Evolutionary conservation across 2,797 vertebrate genomes (phyloP).

Genomic region (Danio tinwini): DNA sequence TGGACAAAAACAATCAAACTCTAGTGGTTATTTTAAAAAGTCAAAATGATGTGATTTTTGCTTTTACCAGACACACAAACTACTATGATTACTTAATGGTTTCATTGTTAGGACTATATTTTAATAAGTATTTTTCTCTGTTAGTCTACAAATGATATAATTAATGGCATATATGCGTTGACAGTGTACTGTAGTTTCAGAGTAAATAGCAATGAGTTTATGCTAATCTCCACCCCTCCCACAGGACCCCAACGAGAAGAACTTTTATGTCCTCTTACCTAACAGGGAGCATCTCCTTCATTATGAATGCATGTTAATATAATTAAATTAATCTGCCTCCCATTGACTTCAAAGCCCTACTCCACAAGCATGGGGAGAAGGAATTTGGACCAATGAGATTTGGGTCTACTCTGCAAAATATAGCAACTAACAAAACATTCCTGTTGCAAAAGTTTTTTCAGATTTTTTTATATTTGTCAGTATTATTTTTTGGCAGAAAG

Average conservation of each 20-base stretch:
- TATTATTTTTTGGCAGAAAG: neutral
- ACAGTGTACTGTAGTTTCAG: conserved; percentile 49
- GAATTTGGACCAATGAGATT: neutral
- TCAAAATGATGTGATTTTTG: neutral
- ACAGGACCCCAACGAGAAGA: conserved; percentile 50
- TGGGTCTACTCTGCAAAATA: neutral
- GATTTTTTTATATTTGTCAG: too few relatives aligned
- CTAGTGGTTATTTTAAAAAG: conserved; percentile 14
- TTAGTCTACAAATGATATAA: conserved; percentile 39
- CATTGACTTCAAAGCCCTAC: conserved; percentile 72
- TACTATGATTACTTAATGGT: conserved; percentile 19
- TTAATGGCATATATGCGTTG: conserved; percentile 23
- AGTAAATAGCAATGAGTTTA: conserved; percentile 39
- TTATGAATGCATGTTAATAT: conserved; percentile 74
- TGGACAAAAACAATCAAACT: conserved; percentile 13
- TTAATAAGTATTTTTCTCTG: conserved; percentile 4
- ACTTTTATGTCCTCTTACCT: conserved; percentile 73
- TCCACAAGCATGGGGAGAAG: neutral
- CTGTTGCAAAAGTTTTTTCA: neutral
- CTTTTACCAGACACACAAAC: conserved; percentile 15
- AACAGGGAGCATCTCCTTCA: conserved; percentile 70
- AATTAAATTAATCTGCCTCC: conserved; percentile 74
- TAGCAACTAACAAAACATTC: neutral
- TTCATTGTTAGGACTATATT: conserved; percentile 28
- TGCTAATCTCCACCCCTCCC: conserved; percentile 38